Conservation (phyloP, 2,797 vertebrate genomes). For the Labeo calbasu region DNA sequence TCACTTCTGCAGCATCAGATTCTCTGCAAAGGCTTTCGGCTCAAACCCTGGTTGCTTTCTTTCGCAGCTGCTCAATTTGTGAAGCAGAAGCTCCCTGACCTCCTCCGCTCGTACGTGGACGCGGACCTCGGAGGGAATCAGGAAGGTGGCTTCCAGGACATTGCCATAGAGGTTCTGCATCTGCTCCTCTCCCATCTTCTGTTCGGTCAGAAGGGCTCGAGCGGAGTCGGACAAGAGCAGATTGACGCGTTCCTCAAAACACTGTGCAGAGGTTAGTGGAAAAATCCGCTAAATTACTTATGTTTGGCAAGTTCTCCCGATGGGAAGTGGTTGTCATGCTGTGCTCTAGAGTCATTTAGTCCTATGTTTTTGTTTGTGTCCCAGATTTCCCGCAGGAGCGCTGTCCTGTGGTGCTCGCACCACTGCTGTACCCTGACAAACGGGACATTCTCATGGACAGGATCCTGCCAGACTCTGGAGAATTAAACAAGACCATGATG, state of each 20-base stretch:
- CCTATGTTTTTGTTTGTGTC: constrained; percentile 11
- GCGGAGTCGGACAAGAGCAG: constrained; percentile 98
- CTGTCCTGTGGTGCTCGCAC: constrained; percentile 99
- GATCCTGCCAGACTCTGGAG: constrained; percentile 99
- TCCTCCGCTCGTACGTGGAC: constrained; percentile 98
- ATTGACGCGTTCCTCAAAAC: constrained; percentile 99
- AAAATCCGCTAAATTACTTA: background rate
- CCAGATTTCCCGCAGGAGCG: constrained; percentile 99
- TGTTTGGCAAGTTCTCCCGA: background rate
- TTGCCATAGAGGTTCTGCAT: constrained; percentile 99
- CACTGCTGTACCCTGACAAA: constrained; percentile 99
- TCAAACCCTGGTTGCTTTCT: background rate
- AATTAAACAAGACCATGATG: constrained; percentile 99
- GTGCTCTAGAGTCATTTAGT: background rate
- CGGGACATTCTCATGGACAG: constrained; percentile 99
- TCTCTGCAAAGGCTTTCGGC: accelerated
- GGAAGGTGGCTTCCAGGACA: constrained; percentile 99
- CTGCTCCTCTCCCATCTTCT: constrained; percentile 99
- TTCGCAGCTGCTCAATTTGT: constrained; percentile 93
- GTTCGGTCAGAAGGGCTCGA: constrained; percentile 98
- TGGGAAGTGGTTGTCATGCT: background rate
- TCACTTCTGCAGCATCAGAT: background rate
- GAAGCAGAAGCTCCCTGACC: constrained; percentile 99
- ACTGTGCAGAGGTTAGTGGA: constrained; percentile 92
- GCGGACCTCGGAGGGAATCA: constrained; percentile 97